A percentile compares a stretch with the other conserved stretches of the same genome.
Conservation (phyloP, 2,113 vertebrate genomes). For the Pelobates fuscus region DNA sequence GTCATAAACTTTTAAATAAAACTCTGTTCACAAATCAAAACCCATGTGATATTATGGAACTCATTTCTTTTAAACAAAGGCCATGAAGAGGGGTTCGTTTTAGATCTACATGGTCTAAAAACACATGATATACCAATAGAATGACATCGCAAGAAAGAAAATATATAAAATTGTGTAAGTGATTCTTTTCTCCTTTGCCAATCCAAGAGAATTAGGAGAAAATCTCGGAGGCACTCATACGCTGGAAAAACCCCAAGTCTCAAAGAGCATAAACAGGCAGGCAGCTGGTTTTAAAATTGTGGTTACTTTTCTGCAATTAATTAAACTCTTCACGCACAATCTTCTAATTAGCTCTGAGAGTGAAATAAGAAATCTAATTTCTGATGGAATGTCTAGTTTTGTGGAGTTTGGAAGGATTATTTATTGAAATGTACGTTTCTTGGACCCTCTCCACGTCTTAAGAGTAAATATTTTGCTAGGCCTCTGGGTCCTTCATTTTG, state of each 20-base stretch:
- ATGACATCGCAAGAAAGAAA: too few species aligned
- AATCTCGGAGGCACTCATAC: background rate
- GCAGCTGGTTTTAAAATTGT: background rate
- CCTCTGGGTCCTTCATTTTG: background rate
- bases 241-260: background rate
- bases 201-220: background rate
- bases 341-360: background rate
- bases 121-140: too few species aligned
- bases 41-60: too few species aligned
- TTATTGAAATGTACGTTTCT: constrained; percentile 7
- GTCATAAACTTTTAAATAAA: too few species aligned
- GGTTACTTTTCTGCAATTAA: background rate
- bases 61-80: too few species aligned
- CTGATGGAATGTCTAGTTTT: background rate
- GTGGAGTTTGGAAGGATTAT: constrained; percentile 5
- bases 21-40: too few species aligned
- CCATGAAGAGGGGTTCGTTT: too few species aligned
- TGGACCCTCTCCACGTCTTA: constrained; percentile 9
- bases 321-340: background rate
- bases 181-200: background rate
- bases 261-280: background rate
- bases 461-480: constrained; percentile 24
- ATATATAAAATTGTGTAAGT: too few species aligned
- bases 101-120: too few species aligned
- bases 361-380: background rate